Percentiles rank a stretch among this genome's conserved stretches.
phyloP scores from a whole-genome alignment of 2,797 vertebrate species.

The Anguilla megastoma region DNA sequence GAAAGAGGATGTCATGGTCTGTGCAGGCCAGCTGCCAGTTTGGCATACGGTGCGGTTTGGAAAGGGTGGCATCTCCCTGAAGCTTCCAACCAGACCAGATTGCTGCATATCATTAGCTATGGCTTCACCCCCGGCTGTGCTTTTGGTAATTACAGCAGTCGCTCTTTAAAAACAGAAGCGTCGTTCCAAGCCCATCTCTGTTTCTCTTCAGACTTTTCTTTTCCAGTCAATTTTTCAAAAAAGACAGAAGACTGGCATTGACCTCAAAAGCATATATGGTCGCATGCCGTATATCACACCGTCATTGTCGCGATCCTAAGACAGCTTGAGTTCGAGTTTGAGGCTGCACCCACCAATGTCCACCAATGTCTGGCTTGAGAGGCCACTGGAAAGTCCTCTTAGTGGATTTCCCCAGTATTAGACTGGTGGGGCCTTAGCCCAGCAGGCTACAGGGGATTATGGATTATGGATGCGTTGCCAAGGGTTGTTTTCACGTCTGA shows the following conservation, averaged over 20 bases:
- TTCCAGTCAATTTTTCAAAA: neutral
- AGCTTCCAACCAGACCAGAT: constrained; percentile 49
- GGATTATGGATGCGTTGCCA: constrained; percentile 72
- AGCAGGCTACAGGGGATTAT: constrained; percentile 61
- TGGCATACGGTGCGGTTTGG: constrained; percentile 45
- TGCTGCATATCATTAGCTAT: constrained; percentile 44
- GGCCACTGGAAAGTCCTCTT: neutral
- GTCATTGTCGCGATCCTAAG: neutral
- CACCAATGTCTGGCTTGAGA: neutral
- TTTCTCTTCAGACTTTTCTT: constrained; percentile 44
- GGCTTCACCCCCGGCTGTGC: constrained; percentile 49
- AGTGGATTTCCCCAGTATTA: constrained; percentile 50
- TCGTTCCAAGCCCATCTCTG: constrained; percentile 48
- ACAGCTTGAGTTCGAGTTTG: neutral
- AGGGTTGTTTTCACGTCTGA: constrained; percentile 75
- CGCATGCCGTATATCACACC: neutral
- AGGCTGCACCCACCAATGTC: constrained; percentile 7
- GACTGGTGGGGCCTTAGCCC: constrained; percentile 54
- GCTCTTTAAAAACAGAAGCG: constrained; percentile 68
- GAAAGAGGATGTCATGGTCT: constrained; percentile 51
- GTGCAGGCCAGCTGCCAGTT: constrained; percentile 52
- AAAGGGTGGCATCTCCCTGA: constrained; percentile 43
- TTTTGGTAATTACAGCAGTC: constrained; percentile 69
- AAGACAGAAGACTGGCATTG: neutral
- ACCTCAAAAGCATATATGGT: neutral